A percentile compares a stretch with the other conserved stretches of the same genome.
These are phyloP conservation scores for Lamellibrachia columna DNA, from an alignment of 2,888 invertebrate genomes.

Conservation along the genomic window DNA sequence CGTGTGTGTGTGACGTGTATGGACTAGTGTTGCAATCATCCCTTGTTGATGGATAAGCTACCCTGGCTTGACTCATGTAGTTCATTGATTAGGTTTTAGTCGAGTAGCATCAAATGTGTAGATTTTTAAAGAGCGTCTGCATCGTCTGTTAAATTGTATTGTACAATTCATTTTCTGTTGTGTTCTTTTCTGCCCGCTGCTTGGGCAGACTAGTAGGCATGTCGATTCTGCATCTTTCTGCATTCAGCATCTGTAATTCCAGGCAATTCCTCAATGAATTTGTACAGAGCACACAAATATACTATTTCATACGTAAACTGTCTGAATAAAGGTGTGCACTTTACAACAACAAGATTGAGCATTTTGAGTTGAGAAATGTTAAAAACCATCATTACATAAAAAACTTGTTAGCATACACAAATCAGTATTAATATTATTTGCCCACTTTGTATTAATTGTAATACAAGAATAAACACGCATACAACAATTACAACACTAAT, in stretches of 20 bases:
- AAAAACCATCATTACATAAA: background rate
- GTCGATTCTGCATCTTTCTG: conserved; percentile 2
- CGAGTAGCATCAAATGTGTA: conserved; percentile 10
- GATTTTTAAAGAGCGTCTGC: conserved; percentile 16
- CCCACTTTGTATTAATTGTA: background rate
- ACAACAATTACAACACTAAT: no score
- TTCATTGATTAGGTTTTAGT: conserved; percentile 16
- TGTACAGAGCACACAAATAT: conserved; percentile 40
- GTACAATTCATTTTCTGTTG: conserved; percentile 16
- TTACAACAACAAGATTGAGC: conserved; percentile 25
- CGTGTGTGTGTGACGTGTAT: background rate
- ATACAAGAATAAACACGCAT: no score
- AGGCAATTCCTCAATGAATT: conserved; percentile 31
- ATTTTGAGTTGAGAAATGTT: conserved; percentile 17
- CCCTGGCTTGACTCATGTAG: conserved; percentile 16
- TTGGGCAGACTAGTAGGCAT: conserved; percentile 12
- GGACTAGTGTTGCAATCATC: background rate
- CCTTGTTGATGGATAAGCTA: background rate
- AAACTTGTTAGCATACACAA: background rate
- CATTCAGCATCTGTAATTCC: conserved; percentile 23
- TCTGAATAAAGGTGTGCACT: conserved; percentile 38
- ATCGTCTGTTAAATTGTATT: conserved; percentile 16
- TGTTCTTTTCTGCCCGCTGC: conserved; percentile 6
- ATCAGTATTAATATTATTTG: background rate
- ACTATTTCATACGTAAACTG: conserved; percentile 35